A percentile compares a stretch with the other conserved stretches of the same genome.
Evolutionary conservation across 2,797 vertebrate species (phyloP).

Genomic region (Scomberomorus guttatus): DNA sequence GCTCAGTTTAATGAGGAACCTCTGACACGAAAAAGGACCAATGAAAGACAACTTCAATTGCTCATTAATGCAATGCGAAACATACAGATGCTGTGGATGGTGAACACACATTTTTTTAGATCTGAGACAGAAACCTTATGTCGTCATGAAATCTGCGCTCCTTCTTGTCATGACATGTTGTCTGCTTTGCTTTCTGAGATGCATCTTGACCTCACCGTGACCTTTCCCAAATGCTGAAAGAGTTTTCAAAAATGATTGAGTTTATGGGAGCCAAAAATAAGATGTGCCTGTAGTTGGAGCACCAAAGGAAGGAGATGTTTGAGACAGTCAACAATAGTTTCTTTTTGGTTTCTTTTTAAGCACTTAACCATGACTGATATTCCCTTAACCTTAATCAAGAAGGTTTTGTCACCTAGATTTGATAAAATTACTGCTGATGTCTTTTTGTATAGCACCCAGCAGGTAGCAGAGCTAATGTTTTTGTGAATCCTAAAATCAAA

Average conservation of each 20-base stretch:
- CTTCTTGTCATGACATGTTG: background rate
- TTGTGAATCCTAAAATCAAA: slow-evolving; percentile 23
- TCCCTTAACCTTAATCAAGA: no score
- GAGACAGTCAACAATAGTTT: no score
- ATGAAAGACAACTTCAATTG: slow-evolving; percentile 15
- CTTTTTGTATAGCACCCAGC: background rate
- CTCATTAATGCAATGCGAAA: background rate
- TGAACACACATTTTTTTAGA: slow-evolving; percentile 3
- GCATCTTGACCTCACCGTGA: background rate
- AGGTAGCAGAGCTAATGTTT: background rate
- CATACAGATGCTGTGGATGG: slow-evolving; percentile 1
- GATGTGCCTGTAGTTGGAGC: background rate
- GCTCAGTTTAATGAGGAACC: slow-evolving; percentile 19
- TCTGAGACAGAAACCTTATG: background rate
- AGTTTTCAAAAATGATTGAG: background rate
- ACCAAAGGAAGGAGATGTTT: no score
- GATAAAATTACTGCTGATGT: background rate
- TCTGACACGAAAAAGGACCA: background rate
- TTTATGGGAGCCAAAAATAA: background rate
- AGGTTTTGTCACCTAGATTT: no score
- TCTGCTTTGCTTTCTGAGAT: background rate
- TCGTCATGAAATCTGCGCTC: background rate
- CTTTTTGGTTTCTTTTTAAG: no score
- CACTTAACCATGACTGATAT: background rate
- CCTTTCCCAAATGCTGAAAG: background rate